Conservation (phyloP, 2,113 vertebrate species). For the Varanus komodoensis region DNA sequence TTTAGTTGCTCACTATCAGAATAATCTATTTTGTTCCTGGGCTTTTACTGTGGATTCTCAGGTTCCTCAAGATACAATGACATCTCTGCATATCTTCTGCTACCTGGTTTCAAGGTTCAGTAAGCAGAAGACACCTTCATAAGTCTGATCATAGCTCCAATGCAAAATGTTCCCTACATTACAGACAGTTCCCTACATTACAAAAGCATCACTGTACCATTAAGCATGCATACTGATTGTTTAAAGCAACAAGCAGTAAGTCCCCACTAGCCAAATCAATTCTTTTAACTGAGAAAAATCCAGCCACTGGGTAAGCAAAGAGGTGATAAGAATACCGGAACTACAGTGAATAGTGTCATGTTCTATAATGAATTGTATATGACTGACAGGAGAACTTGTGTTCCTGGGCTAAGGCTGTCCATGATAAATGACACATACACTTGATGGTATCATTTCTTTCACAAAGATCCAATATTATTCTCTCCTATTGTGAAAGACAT, state of each 20-base stretch:
- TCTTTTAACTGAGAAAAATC: slow-evolving; percentile 36
- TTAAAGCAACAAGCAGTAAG: too few relatives aligned
- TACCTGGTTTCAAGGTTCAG: background rate
- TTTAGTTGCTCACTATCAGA: background rate
- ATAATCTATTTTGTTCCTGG: background rate
- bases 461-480: slow-evolving; percentile 60
- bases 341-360: slow-evolving; percentile 38
- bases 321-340: slow-evolving; percentile 41
- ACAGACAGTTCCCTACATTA: too few relatives aligned
- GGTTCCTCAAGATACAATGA: background rate
- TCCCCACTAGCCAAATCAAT: slow-evolving; percentile 31
- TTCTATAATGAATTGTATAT: slow-evolving; percentile 37
- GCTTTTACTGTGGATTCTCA: background rate
- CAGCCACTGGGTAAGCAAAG: slow-evolving; percentile 17
- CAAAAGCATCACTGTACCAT: too few relatives aligned
- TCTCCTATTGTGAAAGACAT: slow-evolving; percentile 33
- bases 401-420: slow-evolving; percentile 54
- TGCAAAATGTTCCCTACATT: too few relatives aligned
- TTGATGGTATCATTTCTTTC: slow-evolving; percentile 52
- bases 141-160: too few relatives aligned
- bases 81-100: rapidly evolving
- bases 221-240: too few relatives aligned
- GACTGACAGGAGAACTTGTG: slow-evolving; percentile 57
- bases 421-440: slow-evolving; percentile 57
- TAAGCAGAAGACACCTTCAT: slow-evolving; percentile 6